phyloP scores from a whole-genome alignment of 1,140 invertebrate genomes.

The Pseudomyrmex cubaensis region DNA sequence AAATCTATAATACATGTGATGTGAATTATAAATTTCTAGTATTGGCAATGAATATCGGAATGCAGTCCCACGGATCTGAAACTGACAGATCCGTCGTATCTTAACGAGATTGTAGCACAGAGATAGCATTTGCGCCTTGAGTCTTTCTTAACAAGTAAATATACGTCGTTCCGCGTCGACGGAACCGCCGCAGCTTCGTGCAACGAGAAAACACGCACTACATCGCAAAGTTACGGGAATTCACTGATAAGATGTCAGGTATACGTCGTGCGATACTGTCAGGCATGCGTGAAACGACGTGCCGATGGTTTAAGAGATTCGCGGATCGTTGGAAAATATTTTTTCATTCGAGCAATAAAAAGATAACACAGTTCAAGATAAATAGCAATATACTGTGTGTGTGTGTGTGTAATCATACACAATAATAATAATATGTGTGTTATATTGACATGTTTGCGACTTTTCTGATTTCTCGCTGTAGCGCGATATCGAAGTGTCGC shows the following conservation, averaged over 20 bases:
- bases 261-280: neutral
- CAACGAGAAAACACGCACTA: neutral
- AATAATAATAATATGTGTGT: too few species aligned
- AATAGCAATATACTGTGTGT: too few species aligned
- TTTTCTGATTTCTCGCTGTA: too few species aligned
- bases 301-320: neutral
- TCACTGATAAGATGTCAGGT: neutral
- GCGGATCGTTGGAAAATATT: neutral
- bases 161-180: neutral
- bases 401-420: too few species aligned
- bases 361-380: too few species aligned
- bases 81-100: slow-evolving; percentile 31
- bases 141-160: slow-evolving; percentile 48
- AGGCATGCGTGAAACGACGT: neutral
- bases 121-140: too few species aligned
- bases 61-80: slow-evolving; percentile 16
- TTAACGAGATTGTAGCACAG: neutral
- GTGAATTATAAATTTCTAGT: too few species aligned
- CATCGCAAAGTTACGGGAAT: neutral
- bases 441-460: too few species aligned
- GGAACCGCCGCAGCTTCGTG: slow-evolving; percentile 5
- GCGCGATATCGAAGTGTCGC: too few species aligned
- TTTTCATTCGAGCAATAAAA: neutral
- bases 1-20: too few species aligned
- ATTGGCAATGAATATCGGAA: too few species aligned